Evolutionary conservation across 2,888 invertebrate genomes (phyloP), one percentile per base, ranked within the genome.

Genomic region (Drosophila bunnanda): DNA sequence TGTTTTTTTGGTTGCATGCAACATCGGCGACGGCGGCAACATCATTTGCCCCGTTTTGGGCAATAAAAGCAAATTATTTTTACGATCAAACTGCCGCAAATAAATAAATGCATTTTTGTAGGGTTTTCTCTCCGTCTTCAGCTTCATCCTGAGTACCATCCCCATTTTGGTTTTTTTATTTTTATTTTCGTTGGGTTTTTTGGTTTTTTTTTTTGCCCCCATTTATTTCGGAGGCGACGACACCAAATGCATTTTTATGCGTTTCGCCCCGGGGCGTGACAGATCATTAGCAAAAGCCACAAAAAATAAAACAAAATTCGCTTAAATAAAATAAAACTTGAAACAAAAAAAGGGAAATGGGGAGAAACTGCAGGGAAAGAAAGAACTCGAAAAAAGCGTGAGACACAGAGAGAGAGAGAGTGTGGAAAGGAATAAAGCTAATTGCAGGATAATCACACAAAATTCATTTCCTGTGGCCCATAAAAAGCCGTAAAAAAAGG

Each of bases 51-150:
- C 48, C 58, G 54, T 75, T 43, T 59, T 59, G 54, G 74, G 78
- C 76, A 82, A 85, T 81, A 82, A 85, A 88, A 79, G 56, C 76
- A 83, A 83, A 83, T 87, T 80, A 84, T 83, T 84, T 87, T 82
- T 83, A 84, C 82, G 84, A 84, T 82, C 78, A 75, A 75, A 65
- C 76, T 53, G 78, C 75, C 70, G 73, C 73, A 80, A 84, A 82
- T 85, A 83, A 83, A 83, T 82, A 86, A 83, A 83, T 79, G 78
- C 75, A 77, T 75, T 72, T 73, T 52, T 67, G 57, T 58, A 61
- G 66, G 64, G 54, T 66, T 65, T 4, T 25, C 25, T 25, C 25
- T 22, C 62, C 25, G 44, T 46, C 38, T 32, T 30, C 39, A 55
- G 32, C 60, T 46, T 50, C 53, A 57, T 52, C 30, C 32, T 28